Percentiles rank a stretch among this genome's conserved stretches.
These are phyloP conservation scores for Cyclophora punctaria DNA, from an alignment of 2,888 invertebrate species.

Conservation along the genomic window DNA sequence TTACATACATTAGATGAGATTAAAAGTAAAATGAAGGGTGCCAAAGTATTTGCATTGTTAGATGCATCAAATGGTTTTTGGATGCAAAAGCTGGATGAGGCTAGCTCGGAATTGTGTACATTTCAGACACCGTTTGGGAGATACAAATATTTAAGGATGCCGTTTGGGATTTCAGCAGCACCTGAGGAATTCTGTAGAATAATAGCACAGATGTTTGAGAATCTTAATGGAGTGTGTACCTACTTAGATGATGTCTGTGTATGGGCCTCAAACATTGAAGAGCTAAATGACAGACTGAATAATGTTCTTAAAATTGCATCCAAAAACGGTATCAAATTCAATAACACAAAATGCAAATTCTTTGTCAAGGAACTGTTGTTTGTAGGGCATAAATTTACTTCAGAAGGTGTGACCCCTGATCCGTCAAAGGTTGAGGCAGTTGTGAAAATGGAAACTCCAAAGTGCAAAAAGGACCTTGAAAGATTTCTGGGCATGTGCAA, in stretches of 20 bases:
- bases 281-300: conserved; percentile 3
- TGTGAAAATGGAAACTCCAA: conserved; percentile 8
- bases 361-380: conserved; percentile 1
- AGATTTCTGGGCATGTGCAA: conserved; percentile 12
- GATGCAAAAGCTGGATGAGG: too few species aligned
- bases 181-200: conserved; percentile 8
- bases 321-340: conserved; percentile 4
- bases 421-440: conserved; percentile 8
- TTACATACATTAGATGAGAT: too few species aligned
- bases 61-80: too few species aligned
- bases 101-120: conserved; percentile 1
- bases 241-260: conserved; percentile 3
- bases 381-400: conserved; percentile 7
- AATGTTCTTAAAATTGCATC: neutral
- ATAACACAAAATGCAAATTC: conserved; percentile 3
- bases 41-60: too few species aligned
- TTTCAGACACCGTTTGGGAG: conserved; percentile 10
- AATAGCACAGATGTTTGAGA: conserved; percentile 7
- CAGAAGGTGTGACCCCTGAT: conserved; percentile 6
- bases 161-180: conserved; percentile 6
- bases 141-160: conserved; percentile 1
- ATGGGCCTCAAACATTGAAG: neutral
- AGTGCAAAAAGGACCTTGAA: conserved; percentile 4
- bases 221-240: conserved; percentile 5
- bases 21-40: too few species aligned